These are phyloP conservation scores for Lysandra bellargus DNA, from an alignment of 2,888 invertebrate species.

Conservation along the genomic window DNA sequence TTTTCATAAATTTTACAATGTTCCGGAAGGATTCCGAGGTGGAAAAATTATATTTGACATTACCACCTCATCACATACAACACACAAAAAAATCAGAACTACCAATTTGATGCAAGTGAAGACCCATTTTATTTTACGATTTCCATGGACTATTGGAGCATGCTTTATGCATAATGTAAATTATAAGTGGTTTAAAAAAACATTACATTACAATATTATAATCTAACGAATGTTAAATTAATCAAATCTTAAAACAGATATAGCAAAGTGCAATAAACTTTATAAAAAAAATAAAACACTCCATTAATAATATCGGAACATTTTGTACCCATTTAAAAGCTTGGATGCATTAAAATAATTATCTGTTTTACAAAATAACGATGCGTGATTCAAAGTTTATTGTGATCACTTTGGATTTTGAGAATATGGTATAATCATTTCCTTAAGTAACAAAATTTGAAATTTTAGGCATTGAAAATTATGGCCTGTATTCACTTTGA, in stretches of 20 bases:
- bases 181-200: too few relatives aligned
- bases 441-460: background rate
- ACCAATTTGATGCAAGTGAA: too few relatives aligned
- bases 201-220: background rate
- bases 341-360: conserved; percentile 3
- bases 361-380: background rate
- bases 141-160: too few relatives aligned
- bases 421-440: background rate
- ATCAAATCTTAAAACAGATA: background rate
- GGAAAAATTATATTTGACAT: too few relatives aligned
- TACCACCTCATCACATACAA: too few relatives aligned
- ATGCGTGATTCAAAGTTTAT: background rate
- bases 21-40: too few relatives aligned
- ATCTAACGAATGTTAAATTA: background rate
- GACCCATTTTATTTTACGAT: too few relatives aligned
- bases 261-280: conserved; percentile 4
- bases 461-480: background rate
- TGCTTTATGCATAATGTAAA: too few relatives aligned
- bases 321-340: conserved; percentile 12
- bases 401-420: background rate
- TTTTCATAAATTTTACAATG: too few relatives aligned
- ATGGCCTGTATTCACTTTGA: too few relatives aligned
- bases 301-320: background rate
- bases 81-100: too few relatives aligned
- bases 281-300: background rate